Percentiles rank a stretch among this genome's conserved stretches.
Evolutionary conservation across 2,797 vertebrate species (phyloP).

Genomic region (Caiman crocodilus): DNA sequence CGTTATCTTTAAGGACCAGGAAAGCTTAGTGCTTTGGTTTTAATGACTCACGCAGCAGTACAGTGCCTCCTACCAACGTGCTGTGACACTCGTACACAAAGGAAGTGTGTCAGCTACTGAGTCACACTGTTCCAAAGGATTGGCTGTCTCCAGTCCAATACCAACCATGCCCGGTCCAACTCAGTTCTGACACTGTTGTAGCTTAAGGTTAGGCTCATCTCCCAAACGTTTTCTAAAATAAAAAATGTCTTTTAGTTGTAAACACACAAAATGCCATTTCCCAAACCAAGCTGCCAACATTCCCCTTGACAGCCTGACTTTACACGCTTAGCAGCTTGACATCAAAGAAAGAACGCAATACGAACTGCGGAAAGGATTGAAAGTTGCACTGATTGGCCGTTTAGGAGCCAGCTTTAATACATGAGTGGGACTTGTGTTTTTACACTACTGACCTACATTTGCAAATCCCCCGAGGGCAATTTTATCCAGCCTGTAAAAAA

Average conservation of each 20-base stretch:
- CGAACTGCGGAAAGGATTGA: neutral
- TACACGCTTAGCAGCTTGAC: neutral
- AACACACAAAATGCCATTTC: neutral
- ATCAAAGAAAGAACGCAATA: neutral
- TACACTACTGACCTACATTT: conserved; percentile 61
- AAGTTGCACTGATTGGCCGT: neutral
- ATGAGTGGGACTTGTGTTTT: conserved; percentile 28
- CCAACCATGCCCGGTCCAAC: neutral
- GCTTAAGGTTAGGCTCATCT: conserved; percentile 50
- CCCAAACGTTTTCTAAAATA: conserved; percentile 34
- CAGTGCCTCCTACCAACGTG: conserved; percentile 25
- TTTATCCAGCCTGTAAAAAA: conserved; percentile 6
- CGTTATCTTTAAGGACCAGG: conserved; percentile 13
- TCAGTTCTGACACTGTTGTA: neutral
- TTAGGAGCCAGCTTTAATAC: neutral
- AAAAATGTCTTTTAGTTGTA: conserved; percentile 37
- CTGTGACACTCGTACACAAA: conserved; percentile 45
- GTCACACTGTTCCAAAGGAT: neutral
- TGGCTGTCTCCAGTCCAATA: conserved; percentile 4
- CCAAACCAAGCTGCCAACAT: accelerated
- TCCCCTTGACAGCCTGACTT: neutral
- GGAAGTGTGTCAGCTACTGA: conserved; percentile 63
- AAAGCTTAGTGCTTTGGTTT: conserved; percentile 28
- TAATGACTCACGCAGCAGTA: conserved; percentile 7
- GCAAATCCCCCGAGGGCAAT: conserved; percentile 21